A percentile compares a stretch with the other conserved stretches of the same genome.
Conservation (phyloP, 2,797 vertebrate genomes). For the Amphiprion clarkii region DNA sequence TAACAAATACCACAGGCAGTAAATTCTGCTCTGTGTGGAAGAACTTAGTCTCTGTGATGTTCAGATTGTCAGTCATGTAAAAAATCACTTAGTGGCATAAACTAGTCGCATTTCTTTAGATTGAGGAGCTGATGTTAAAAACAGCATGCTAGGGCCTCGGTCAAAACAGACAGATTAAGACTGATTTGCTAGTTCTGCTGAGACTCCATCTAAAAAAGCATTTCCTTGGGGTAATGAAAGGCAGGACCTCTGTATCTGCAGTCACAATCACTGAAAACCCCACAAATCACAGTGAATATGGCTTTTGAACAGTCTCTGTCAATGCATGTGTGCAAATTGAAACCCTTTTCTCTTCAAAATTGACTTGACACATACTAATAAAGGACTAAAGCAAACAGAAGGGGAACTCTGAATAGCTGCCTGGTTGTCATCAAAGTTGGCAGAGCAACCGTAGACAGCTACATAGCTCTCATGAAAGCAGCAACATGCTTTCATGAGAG, state of each 20-base stretch:
- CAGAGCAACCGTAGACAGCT: constrained; percentile 16
- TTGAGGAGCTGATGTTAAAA: background rate
- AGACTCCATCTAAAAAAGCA: no score
- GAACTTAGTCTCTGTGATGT: no score
- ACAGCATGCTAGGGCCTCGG: background rate
- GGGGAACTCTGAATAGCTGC: constrained; percentile 20
- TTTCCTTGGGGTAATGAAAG: background rate
- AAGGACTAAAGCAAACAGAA: constrained; percentile 25
- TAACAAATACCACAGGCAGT: no score
- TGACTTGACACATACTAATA: background rate
- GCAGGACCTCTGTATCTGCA: background rate
- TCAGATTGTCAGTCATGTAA: no score
- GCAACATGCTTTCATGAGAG: constrained; percentile 25
- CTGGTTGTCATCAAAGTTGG: constrained; percentile 29
- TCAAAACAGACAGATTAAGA: background rate
- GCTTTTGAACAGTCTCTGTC: constrained; percentile 2
- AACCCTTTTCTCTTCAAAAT: background rate
- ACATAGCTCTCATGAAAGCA: constrained; percentile 17
- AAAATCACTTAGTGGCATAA: background rate
- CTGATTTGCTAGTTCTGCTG: no score
- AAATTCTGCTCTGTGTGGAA: no score
- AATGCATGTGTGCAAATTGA: constrained; percentile 2
- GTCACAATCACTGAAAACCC: background rate
- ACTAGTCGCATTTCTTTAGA: background rate
- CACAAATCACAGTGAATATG: background rate